Evolutionary conservation across 2,113 vertebrate genomes (phyloP).

Genomic region (sheep (Ovis aries)): DNA sequence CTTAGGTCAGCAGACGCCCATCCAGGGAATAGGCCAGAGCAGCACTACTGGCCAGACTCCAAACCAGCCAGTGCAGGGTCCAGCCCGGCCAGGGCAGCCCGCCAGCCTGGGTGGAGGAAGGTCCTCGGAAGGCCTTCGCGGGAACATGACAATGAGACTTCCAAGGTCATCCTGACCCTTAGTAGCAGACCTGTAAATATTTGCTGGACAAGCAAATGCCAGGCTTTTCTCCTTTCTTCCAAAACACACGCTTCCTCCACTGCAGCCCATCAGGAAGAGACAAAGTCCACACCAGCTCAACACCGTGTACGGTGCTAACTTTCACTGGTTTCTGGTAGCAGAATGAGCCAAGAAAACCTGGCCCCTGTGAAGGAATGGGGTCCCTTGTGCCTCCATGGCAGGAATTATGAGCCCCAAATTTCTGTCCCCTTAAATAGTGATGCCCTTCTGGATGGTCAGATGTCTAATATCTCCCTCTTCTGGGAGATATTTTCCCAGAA

Average conservation of each 20-base stretch:
- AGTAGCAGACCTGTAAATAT: fast-evolving
- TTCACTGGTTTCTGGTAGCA: background rate
- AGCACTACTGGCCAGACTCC: too few species aligned
- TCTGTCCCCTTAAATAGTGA: background rate
- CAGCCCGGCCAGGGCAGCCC: fast-evolving
- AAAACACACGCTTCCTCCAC: background rate
- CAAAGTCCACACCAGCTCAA: background rate
- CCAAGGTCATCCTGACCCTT: background rate
- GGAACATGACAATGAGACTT: background rate
- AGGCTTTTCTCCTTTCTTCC: background rate
- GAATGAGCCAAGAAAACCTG: background rate
- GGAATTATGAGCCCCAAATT: background rate
- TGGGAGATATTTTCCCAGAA: too few species aligned
- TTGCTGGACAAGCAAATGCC: background rate
- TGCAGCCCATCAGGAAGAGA: background rate
- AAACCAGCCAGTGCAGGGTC: background rate
- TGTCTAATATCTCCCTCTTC: background rate
- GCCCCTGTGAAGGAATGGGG: background rate
- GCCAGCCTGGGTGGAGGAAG: too few species aligned
- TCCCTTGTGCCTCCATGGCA: background rate
- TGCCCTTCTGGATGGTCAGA: background rate
- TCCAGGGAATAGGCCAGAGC: background rate
- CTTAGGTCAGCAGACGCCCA: background rate
- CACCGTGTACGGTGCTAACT: background rate
- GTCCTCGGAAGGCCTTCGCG: background rate